Percentiles rank a stretch among this genome's conserved stretches.
Evolutionary conservation across 2,888 invertebrate genomes (phyloP).

Genomic region (Rhimphoctona megacephalus): DNA sequence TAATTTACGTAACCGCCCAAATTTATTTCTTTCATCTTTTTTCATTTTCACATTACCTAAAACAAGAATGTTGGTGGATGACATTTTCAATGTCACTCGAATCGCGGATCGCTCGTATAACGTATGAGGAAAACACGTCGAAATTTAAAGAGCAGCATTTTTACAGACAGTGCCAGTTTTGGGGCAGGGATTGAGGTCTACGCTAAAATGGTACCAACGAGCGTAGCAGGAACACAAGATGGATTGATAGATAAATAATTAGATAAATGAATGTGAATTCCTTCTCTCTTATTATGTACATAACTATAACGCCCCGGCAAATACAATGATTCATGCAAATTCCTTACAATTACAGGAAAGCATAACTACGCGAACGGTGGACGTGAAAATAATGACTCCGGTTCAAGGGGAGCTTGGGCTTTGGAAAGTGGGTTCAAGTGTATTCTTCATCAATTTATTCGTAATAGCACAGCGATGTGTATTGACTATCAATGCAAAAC

Average conservation of each 20-base stretch:
- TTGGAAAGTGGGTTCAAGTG: conserved; percentile 24
- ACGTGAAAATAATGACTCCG: conserved; percentile 10
- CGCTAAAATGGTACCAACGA: conserved; percentile 9
- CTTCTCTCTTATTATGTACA: neutral
- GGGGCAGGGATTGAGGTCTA: neutral
- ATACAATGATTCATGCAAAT: conserved; percentile 63
- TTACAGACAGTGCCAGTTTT: neutral
- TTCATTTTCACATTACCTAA: neutral
- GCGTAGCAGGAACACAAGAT: neutral
- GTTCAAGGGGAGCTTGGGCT: conserved; percentile 1
- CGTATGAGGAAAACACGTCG: neutral
- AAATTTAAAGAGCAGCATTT: neutral
- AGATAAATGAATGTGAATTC: conserved; percentile 34
- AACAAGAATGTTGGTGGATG: neutral
- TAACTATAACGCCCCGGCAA: conserved; percentile 44
- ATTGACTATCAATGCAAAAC: conserved; percentile 23
- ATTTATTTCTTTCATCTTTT: neutral
- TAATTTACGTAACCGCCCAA: neutral
- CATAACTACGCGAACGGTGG: conserved; percentile 51
- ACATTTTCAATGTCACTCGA: conserved; percentile 4
- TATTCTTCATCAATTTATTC: conserved; percentile 35
- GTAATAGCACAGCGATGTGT: conserved; percentile 41
- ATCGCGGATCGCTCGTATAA: neutral
- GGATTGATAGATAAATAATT: conserved; percentile 11
- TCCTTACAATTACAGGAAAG: conserved; percentile 63